Conservation (phyloP, 2,888 invertebrate genomes). For the Glomeris marginata region DNA sequence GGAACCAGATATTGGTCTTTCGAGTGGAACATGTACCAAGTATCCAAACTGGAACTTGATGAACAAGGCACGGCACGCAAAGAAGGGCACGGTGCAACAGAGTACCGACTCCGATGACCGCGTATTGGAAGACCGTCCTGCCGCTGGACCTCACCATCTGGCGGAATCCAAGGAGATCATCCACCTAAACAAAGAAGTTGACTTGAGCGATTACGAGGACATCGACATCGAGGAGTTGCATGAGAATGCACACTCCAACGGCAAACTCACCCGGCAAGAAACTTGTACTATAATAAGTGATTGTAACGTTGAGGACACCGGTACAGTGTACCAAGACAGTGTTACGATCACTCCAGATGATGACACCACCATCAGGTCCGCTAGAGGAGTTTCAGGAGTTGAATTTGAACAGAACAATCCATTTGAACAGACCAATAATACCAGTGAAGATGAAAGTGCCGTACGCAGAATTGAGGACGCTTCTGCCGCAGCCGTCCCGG, state of each 20-base stretch:
- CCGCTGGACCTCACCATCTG: not conserved
- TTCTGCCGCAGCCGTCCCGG: not conserved
- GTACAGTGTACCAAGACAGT: too few relatives aligned
- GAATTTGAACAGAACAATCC: too few relatives aligned
- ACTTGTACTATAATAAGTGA: too few relatives aligned
- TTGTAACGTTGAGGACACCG: too few relatives aligned
- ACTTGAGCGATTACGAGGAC: constrained; percentile 20
- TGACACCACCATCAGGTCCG: too few relatives aligned
- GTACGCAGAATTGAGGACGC: not conserved
- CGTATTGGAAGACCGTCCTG: not conserved
- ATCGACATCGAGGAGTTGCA: constrained; percentile 24
- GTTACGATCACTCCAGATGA: too few relatives aligned
- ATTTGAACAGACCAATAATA: too few relatives aligned
- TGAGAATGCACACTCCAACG: constrained; percentile 26
- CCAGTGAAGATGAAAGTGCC: not conserved
- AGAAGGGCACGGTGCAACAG: constrained; percentile 15
- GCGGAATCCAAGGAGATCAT: constrained; percentile 17
- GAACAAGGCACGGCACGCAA: not conserved
- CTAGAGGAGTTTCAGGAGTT: too few relatives aligned
- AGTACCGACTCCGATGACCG: constrained; percentile 6
- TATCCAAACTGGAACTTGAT: not conserved
- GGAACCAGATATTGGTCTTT: not conserved
- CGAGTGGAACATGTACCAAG: not conserved
- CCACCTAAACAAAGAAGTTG: constrained; percentile 12
- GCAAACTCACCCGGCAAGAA: constrained; percentile 36